phyloP scores from a whole-genome alignment of 2,888 invertebrate genomes.

The Phytoseiulus persimilis region DNA sequence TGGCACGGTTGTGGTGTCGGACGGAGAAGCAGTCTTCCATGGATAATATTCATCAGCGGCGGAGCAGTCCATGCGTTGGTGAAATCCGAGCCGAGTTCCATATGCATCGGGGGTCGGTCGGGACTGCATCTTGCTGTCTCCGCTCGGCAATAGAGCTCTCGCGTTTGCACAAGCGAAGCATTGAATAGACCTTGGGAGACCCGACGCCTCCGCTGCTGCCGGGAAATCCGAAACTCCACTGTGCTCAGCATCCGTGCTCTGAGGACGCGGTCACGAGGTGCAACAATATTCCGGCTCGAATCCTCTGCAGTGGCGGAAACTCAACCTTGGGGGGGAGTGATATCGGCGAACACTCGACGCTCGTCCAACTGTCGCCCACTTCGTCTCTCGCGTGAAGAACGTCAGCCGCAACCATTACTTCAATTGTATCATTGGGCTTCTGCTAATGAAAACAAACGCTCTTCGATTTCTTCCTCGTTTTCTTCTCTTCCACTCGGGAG shows the following conservation, averaged over 20 bases:
- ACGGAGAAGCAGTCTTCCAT: not conserved
- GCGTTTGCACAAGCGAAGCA: not conserved
- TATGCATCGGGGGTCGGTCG: not conserved
- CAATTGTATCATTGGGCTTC: not conserved
- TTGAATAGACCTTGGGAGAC: not conserved
- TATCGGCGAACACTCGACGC: not conserved
- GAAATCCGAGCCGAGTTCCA: not conserved
- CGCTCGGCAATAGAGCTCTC: not conserved
- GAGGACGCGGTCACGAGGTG: not conserved
- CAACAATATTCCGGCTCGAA: not conserved
- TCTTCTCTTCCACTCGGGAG: not conserved
- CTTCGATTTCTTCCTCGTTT: not conserved
- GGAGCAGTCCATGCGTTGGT: not conserved
- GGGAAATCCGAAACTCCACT: not conserved
- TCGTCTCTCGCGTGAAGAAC: not conserved
- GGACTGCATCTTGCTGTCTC: not conserved
- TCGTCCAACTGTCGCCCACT: not conserved
- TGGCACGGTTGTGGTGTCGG: too few species aligned
- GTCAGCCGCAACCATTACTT: not conserved
- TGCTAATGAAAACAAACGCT: not conserved
- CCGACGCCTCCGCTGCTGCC: not conserved
- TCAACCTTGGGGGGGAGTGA: not conserved
- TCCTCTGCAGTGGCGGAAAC: not conserved
- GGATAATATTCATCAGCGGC: not conserved
- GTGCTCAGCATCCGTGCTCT: not conserved